These are phyloP conservation scores for Phrynocephalus versicolor DNA, from an alignment of 2,113 vertebrate genomes.

Conservation along the genomic window DNA sequence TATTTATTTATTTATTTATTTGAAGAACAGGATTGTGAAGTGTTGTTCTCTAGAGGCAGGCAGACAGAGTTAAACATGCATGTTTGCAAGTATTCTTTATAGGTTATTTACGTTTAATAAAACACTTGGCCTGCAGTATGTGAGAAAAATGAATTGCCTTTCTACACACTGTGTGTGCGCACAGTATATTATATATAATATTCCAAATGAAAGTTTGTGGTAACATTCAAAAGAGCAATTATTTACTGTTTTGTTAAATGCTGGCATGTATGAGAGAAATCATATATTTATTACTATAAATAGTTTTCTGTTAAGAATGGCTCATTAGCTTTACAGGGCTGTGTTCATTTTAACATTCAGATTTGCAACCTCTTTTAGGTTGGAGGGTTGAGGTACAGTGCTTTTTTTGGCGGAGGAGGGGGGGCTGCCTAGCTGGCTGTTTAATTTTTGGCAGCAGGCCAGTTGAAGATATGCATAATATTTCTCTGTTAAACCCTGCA, in stretches of 20 bases:
- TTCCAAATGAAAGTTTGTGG: slow-evolving; percentile 73
- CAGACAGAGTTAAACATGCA: not conserved
- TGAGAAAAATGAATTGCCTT: slow-evolving; percentile 12
- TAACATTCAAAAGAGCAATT: slow-evolving; percentile 77
- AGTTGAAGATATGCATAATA: slow-evolving; percentile 93
- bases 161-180: not conserved
- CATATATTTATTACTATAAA: slow-evolving; percentile 73
- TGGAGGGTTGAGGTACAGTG: slow-evolving; percentile 1
- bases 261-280: slow-evolving; percentile 65
- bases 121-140: slow-evolving; percentile 4
- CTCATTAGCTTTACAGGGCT: slow-evolving; percentile 74
- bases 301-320: slow-evolving; percentile 73
- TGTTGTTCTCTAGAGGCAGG: not conserved
- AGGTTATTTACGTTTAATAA: slow-evolving; percentile 4
- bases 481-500: slow-evolving; percentile 92
- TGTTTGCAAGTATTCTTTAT: slow-evolving; percentile 1
- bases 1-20: too few relatives aligned
- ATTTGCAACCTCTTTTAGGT: slow-evolving; percentile 76
- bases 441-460: slow-evolving; percentile 82
- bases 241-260: slow-evolving; percentile 78
- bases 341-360: slow-evolving; percentile 73
- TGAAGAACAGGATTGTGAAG: not conserved
- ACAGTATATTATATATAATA: slow-evolving; percentile 29
- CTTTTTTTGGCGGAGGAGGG: slow-evolving; percentile 68
- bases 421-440: too few relatives aligned